phyloP scores from a whole-genome alignment of 2,888 invertebrate genomes.

The Ophion ellenae region DNA sequence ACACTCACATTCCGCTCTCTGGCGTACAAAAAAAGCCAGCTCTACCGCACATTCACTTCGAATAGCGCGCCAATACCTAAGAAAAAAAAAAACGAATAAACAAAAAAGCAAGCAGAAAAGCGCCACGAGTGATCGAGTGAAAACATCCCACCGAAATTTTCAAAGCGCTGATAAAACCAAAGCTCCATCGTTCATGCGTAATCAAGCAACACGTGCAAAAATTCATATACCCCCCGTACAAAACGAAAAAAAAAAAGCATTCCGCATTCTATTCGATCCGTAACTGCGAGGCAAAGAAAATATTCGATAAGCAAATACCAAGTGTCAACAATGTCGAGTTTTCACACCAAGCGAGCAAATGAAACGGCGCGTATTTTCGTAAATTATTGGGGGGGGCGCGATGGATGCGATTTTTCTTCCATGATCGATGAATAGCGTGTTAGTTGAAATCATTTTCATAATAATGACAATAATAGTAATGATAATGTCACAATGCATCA shows the following conservation, averaged over 20 bases:
- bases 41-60: background rate
- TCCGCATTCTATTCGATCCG: background rate
- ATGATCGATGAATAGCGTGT: constrained; percentile 48
- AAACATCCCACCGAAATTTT: background rate
- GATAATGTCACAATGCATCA: constrained; percentile 46
- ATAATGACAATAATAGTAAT: constrained; percentile 15
- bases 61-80: background rate
- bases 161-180: background rate
- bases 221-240: background rate
- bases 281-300: too few relatives aligned
- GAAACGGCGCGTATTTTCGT: constrained; percentile 60
- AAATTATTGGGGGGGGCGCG: background rate
- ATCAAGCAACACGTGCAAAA: background rate
- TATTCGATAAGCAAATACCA: background rate
- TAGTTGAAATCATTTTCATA: constrained; percentile 41
- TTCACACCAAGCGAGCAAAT: constrained; percentile 73
- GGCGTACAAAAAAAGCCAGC: background rate
- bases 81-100: background rate
- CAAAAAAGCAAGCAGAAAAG: background rate
- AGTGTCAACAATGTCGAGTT: background rate
- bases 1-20: too few relatives aligned
- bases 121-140: background rate
- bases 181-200: background rate
- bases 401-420: constrained; percentile 9
- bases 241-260: background rate